Evolutionary conservation across 2,888 invertebrate genomes (phyloP).

Genomic region (Drosophila pegasa): DNA sequence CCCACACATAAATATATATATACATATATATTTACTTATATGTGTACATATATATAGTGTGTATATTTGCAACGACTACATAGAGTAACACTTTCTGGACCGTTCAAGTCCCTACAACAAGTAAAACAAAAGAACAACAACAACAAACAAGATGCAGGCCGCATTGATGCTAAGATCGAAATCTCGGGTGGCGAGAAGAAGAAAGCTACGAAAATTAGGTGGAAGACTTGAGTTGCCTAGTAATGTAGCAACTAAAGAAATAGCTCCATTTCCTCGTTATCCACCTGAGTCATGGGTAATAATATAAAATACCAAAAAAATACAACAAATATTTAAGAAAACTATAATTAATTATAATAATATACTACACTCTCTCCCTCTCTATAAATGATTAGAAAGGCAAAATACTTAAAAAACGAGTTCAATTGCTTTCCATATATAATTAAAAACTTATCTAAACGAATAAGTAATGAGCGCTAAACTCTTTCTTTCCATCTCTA

Average conservation of each 20-base stretch:
- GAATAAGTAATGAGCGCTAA: conserved; percentile 65
- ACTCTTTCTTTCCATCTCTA: conserved; percentile 20
- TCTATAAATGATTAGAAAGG: conserved; percentile 56
- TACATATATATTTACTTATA: conserved; percentile 17
- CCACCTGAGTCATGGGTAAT: conserved; percentile 92
- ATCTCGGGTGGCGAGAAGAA: conserved; percentile 93
- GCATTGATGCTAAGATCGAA: conserved; percentile 96
- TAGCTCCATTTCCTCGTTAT: conserved; percentile 94
- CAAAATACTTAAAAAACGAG: conserved; percentile 38
- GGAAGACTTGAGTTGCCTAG: conserved; percentile 93
- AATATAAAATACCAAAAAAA: conserved; percentile 74
- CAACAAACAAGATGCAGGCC: conserved; percentile 90
- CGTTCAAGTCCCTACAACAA: conserved; percentile 48
- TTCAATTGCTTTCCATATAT: conserved; percentile 43
- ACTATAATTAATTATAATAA: conserved; percentile 75
- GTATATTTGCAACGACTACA: conserved; percentile 2
- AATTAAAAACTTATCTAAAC: conserved; percentile 25
- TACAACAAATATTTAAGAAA: conserved; percentile 68
- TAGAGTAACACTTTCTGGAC: conserved; percentile 22
- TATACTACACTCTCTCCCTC: conserved; percentile 65
- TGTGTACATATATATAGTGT: conserved; percentile 5
- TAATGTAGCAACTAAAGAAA: conserved; percentile 94
- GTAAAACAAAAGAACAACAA: conserved; percentile 64
- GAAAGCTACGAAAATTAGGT: conserved; percentile 91
- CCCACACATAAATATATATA: conserved; percentile 5